phyloP scores from a whole-genome alignment of 2,797 vertebrate genomes.

The Protosalanx chinensis region DNA sequence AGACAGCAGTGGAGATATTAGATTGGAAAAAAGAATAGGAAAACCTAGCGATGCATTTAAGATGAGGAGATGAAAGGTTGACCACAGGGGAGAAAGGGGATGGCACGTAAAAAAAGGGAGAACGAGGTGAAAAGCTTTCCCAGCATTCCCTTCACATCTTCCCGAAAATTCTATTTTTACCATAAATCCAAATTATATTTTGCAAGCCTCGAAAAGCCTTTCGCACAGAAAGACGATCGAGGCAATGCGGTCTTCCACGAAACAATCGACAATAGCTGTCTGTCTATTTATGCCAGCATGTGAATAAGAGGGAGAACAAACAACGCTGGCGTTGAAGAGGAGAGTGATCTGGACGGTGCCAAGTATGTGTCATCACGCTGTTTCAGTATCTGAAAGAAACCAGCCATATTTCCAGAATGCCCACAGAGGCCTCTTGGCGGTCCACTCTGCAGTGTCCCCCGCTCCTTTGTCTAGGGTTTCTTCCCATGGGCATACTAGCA shows the following conservation, averaged over 20 bases:
- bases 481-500: conserved; percentile 61
- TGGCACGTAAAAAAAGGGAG: not conserved
- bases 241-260: conserved; percentile 10
- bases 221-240: conserved; percentile 11
- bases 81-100: conserved; percentile 4
- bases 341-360: conserved; percentile 58
- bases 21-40: conserved; percentile 49
- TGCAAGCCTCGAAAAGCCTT: not conserved
- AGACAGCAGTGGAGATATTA: conserved; percentile 44
- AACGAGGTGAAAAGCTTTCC: not conserved
- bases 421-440: conserved; percentile 54
- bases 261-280: conserved; percentile 44
- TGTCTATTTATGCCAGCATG: conserved; percentile 47
- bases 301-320: conserved; percentile 31
- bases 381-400: conserved; percentile 64
- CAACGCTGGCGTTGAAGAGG: conserved; percentile 35
- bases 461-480: conserved; percentile 65
- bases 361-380: conserved; percentile 67
- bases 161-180: not conserved
- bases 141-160: not conserved
- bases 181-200: not conserved
- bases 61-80: conserved; percentile 28
- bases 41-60: conserved; percentile 44
- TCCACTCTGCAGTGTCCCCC: conserved; percentile 54
- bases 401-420: conserved; percentile 65